Conservation (phyloP, 2,888 invertebrate species). For the Amitus sp. region DNA sequence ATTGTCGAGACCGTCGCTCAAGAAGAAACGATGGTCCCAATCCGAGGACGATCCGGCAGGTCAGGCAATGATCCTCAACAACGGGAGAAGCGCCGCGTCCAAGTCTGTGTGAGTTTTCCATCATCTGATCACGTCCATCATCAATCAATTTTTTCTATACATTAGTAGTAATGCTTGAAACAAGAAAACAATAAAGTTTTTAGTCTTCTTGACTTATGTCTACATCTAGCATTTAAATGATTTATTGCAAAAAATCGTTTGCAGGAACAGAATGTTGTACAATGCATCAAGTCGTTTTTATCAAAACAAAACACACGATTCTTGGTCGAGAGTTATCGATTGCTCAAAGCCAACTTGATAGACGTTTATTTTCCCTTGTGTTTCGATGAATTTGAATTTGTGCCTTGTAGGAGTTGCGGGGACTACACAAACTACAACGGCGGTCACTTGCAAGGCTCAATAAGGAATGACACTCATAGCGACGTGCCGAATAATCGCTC, state of each 20-base stretch:
- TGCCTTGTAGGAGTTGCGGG: conserved; percentile 69
- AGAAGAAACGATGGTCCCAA: conserved; percentile 67
- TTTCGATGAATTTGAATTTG: conserved; percentile 8
- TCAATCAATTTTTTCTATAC: no score
- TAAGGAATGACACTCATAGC: conserved; percentile 82
- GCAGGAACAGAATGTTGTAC: no score
- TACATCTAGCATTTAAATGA: no score
- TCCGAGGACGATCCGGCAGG: conserved; percentile 66
- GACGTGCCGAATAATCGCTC: conserved; percentile 75
- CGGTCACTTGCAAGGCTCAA: conserved; percentile 63
- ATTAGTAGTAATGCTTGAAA: no score
- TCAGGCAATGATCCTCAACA: conserved; percentile 64
- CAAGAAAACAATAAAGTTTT: no score
- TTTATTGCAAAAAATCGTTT: no score
- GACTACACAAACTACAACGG: conserved; percentile 72
- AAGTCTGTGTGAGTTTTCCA: conserved; percentile 53
- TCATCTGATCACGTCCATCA: no score
- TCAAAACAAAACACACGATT: no score
- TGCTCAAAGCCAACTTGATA: no score
- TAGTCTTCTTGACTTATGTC: no score
- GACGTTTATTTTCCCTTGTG: conserved; percentile 3
- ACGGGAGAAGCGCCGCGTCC: conserved; percentile 59
- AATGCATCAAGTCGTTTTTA: no score
- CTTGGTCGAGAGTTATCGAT: no score
- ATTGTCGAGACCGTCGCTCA: conserved; percentile 78